Conservation (phyloP, 2,797 vertebrate genomes). For the Phalloptychus januarius region DNA sequence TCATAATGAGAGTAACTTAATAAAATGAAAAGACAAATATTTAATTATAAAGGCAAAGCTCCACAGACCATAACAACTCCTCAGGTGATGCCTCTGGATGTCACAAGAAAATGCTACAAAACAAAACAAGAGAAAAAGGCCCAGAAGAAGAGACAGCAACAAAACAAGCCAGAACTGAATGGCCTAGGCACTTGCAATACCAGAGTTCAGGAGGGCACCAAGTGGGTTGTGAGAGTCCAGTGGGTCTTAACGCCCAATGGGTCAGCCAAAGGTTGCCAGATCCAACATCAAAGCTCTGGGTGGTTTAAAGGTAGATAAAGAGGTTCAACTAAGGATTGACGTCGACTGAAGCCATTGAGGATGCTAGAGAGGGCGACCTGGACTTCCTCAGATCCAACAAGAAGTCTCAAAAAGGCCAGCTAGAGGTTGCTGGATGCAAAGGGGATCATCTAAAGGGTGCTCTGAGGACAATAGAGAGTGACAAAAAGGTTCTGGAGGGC, state of each 20-base stretch:
- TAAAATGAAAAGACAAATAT: background rate
- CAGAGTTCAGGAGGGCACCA: background rate
- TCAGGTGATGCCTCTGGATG: background rate
- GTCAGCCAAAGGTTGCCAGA: background rate
- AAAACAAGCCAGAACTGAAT: background rate
- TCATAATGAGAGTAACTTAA: background rate
- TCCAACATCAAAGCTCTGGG: background rate
- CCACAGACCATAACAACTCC: background rate
- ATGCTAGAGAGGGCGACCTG: background rate
- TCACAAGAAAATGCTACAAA: background rate
- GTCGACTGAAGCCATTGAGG: background rate
- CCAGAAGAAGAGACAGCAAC: background rate
- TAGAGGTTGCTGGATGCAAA: background rate
- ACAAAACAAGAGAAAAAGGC: background rate
- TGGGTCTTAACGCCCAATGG: background rate
- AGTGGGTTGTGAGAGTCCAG: background rate
- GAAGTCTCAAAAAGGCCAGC: background rate
- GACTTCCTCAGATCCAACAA: slow-evolving; percentile 2
- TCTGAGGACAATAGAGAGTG: background rate
- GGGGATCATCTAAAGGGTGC: background rate
- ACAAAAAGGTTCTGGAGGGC: background rate
- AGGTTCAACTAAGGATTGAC: background rate
- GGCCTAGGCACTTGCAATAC: background rate
- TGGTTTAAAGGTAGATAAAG: slow-evolving; percentile 4
- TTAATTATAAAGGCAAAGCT: background rate